Percentiles rank a stretch among this genome's conserved stretches.
Evolutionary conservation across 2,888 invertebrate genomes (phyloP).

Genomic region (Sarcophaga subvicina): DNA sequence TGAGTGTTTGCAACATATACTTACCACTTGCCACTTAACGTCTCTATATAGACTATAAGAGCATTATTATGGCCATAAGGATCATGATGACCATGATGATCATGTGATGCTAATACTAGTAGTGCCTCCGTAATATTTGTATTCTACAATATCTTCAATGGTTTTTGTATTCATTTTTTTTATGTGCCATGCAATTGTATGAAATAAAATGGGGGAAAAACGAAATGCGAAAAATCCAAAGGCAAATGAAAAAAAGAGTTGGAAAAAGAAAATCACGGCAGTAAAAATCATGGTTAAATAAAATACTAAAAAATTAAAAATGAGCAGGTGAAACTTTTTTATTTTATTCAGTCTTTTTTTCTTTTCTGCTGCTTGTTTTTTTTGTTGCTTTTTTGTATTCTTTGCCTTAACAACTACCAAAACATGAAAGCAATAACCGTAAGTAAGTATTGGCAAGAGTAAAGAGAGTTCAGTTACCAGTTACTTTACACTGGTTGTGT

Average conservation of each 20-base stretch:
- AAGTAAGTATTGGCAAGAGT: slow-evolving; percentile 48
- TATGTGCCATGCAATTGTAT: slow-evolving; percentile 46
- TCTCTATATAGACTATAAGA: slow-evolving; percentile 47
- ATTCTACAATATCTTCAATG: not conserved
- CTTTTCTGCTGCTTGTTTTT: slow-evolving; percentile 3
- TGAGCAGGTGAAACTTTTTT: slow-evolving; percentile 68
- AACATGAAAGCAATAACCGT: slow-evolving; percentile 46
- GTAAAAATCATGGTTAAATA: slow-evolving; percentile 65
- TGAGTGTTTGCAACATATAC: slow-evolving; percentile 15
- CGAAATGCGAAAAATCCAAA: slow-evolving; percentile 21
- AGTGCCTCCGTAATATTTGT: slow-evolving; percentile 16
- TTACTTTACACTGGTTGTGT: slow-evolving; percentile 33
- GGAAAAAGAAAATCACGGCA: slow-evolving; percentile 52
- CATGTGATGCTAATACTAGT: slow-evolving; percentile 23
- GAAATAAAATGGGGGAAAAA: slow-evolving; percentile 31
- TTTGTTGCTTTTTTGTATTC: not conserved
- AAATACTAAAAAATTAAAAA: slow-evolving; percentile 69
- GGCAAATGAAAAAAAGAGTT: slow-evolving; percentile 21
- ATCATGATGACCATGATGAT: slow-evolving; percentile 38
- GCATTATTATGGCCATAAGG: slow-evolving; percentile 16
- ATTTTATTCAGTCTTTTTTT: slow-evolving; percentile 9
- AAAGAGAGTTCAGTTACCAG: slow-evolving; percentile 53
- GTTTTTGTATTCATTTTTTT: slow-evolving; percentile 7
- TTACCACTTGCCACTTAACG: slow-evolving; percentile 48
- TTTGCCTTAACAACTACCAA: slow-evolving; percentile 54